Evolutionary conservation across 1,140 invertebrate genomes (phyloP).

Genomic region (Drosophila hydei): DNA sequence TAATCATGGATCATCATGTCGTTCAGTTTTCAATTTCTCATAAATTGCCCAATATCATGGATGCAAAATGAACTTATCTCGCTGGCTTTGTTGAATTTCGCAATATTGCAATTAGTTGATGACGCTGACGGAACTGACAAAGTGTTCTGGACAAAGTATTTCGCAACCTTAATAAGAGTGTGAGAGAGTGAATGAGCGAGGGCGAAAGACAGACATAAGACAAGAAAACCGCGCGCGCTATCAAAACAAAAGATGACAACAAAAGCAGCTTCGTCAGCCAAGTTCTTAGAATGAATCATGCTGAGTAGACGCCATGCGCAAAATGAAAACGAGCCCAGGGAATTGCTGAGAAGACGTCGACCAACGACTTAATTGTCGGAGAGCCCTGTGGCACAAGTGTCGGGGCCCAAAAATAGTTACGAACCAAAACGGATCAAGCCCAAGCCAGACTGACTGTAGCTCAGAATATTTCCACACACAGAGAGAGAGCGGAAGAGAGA

Average conservation of each 20-base stretch:
- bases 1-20: constrained; percentile 27
- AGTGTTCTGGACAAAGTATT: constrained; percentile 36
- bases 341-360: constrained; percentile 13
- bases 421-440: constrained; percentile 19
- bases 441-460: constrained; percentile 24
- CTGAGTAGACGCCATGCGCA: constrained; percentile 53
- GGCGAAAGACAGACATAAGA: not conserved
- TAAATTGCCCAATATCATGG: constrained; percentile 24
- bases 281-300: constrained; percentile 59
- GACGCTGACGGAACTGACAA: constrained; percentile 17
- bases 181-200: constrained; percentile 4
- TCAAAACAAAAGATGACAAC: constrained; percentile 59
- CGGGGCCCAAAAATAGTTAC: constrained; percentile 48
- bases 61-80: constrained; percentile 21
- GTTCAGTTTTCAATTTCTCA: constrained; percentile 15
- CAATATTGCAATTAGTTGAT: constrained; percentile 47
- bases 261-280: constrained; percentile 48
- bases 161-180: constrained; percentile 25
- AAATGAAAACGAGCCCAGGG: constrained; percentile 11
- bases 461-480: constrained; percentile 11
- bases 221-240: constrained; percentile 33
- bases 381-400: constrained; percentile 39
- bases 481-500: not conserved
- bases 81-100: constrained; percentile 38
- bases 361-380: constrained; percentile 54